These are phyloP conservation scores for Embiotoca jacksoni DNA, from an alignment of 2,113 vertebrate species.

Conservation along the genomic window DNA sequence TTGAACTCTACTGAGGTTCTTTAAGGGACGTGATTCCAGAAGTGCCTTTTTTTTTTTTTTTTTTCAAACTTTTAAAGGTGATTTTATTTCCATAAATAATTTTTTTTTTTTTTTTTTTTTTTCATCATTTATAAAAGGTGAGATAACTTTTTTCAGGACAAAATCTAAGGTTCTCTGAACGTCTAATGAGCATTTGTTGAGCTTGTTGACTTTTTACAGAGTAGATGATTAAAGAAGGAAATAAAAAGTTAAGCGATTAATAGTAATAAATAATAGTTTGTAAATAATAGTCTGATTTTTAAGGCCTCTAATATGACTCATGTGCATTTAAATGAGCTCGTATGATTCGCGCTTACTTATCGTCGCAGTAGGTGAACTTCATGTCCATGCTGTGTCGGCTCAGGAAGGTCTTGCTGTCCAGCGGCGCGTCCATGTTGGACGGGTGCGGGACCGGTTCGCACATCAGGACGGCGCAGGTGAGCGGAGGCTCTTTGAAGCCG, in stretches of 20 bases:
- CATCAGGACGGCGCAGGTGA: conserved; percentile 95
- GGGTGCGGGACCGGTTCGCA: conserved; percentile 97
- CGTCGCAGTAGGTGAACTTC: conserved; percentile 99
- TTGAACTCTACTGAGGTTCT: background rate
- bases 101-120: too few relatives aligned
- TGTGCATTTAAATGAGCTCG: background rate
- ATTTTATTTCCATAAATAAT: background rate
- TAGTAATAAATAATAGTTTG: too few relatives aligned
- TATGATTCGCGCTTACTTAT: conserved; percentile 84
- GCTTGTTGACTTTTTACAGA: too few relatives aligned
- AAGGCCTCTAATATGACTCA: too few relatives aligned
- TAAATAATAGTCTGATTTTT: too few relatives aligned
- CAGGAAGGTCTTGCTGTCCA: conserved; percentile 97
- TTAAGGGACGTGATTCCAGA: too few relatives aligned
- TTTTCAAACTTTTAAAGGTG: background rate
- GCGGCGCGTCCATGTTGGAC: conserved; percentile 95
- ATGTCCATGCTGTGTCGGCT: conserved; percentile 99
- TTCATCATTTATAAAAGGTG: too few relatives aligned
- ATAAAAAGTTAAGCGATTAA: too few relatives aligned
- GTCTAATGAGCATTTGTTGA: too few relatives aligned
- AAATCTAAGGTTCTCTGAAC: too few relatives aligned
- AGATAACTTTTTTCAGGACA: too few relatives aligned
- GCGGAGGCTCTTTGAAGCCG: conserved; percentile 91
- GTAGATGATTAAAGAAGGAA: too few relatives aligned
- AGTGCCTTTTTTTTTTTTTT: background rate